Evolutionary conservation across 2,888 invertebrate species (phyloP).

Genomic region (Linhomoeus sp.): DNA sequence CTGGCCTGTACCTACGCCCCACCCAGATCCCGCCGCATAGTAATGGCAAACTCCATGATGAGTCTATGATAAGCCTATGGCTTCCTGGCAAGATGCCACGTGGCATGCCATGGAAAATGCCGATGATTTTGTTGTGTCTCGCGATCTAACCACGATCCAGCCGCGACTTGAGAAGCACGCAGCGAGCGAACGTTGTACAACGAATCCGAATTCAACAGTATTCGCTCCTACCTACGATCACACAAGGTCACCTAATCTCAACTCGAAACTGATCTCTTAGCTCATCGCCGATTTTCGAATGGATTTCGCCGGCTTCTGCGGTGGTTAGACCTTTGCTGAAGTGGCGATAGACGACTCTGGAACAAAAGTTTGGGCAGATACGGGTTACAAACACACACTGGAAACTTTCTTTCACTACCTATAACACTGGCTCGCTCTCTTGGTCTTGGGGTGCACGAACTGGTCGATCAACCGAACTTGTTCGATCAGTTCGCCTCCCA

Average conservation of each 20-base stretch:
- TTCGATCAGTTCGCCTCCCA: conserved; percentile 81
- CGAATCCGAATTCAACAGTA: too few species aligned
- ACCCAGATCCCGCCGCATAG: too few species aligned
- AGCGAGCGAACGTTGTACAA: too few species aligned
- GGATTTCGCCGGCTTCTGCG: conserved; percentile 63
- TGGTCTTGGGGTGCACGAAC: conserved; percentile 61
- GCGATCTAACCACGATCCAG: too few species aligned
- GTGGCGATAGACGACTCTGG: conserved; percentile 65
- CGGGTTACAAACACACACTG: background rate
- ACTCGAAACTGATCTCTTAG: conserved; percentile 36
- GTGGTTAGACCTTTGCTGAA: conserved; percentile 70
- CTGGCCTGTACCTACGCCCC: too few species aligned
- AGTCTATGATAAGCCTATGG: too few species aligned
- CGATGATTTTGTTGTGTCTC: too few species aligned
- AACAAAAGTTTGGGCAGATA: background rate
- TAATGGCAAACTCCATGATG: too few species aligned
- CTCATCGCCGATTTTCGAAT: conserved; percentile 47
- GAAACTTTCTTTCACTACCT: conserved; percentile 4
- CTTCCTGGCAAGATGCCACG: too few species aligned
- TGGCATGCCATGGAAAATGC: too few species aligned
- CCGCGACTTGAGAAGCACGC: too few species aligned
- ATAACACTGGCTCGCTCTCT: conserved; percentile 66
- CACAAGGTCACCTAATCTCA: conserved; percentile 22
- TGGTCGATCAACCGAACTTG: conserved; percentile 66
- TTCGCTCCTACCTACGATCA: too few species aligned